A percentile compares a stretch with the other conserved stretches of the same genome.
phyloP scores from a whole-genome alignment of 2,888 invertebrate genomes.

The Metellina segmentata region DNA sequence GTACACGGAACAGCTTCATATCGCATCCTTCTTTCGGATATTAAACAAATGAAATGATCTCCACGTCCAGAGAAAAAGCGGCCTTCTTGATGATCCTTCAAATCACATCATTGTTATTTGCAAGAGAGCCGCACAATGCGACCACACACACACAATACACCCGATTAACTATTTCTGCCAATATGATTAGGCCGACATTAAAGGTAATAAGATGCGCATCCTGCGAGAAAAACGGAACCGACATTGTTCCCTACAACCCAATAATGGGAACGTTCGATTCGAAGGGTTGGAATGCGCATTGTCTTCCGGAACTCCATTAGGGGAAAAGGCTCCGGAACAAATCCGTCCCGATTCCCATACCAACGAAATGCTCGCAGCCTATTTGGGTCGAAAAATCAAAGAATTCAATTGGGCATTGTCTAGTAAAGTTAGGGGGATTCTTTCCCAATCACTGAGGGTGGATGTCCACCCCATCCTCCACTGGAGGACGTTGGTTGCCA shows the following conservation, averaged over 20 bases:
- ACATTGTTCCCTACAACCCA: not conserved
- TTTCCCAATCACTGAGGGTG: not conserved
- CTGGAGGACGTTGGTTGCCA: not conserved
- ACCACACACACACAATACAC: not conserved
- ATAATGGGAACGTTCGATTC: not conserved
- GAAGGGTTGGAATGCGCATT: not conserved
- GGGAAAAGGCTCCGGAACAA: not conserved
- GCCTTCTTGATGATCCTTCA: not conserved
- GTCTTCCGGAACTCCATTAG: constrained; percentile 7
- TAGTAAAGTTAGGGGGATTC: too few species aligned
- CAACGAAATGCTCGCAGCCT: not conserved
- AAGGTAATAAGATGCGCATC: not conserved
- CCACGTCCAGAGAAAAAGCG: not conserved
- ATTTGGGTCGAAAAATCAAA: too few species aligned
- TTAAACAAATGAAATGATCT: not conserved
- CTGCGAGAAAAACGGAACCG: not conserved
- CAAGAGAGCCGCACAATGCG: not conserved
- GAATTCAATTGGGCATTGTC: too few species aligned
- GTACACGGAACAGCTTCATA: not conserved
- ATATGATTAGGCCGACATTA: too few species aligned
- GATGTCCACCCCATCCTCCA: not conserved
- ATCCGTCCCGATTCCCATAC: not conserved
- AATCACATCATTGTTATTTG: not conserved
- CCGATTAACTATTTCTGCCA: not conserved
- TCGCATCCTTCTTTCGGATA: not conserved